Evolutionary conservation across 2,797 vertebrate species (phyloP).

Genomic region (Spondyliosoma cantharus): DNA sequence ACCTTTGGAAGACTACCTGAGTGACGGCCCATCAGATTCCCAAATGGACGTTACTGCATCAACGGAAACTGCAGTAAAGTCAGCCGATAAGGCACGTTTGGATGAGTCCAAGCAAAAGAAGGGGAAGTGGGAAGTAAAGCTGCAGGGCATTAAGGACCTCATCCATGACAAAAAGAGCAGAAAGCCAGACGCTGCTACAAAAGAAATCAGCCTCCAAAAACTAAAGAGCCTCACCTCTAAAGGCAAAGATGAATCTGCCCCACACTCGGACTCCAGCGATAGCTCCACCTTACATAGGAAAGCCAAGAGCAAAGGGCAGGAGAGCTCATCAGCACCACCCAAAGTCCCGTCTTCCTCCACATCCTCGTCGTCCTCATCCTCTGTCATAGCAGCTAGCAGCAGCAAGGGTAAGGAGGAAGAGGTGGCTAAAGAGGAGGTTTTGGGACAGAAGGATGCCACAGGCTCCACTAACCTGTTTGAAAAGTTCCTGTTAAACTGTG

Average conservation of each 20-base stretch:
- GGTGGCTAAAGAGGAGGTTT: constrained; percentile 72
- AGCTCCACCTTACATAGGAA: constrained; percentile 75
- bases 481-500: constrained; percentile 85
- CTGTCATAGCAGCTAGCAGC: constrained; percentile 44
- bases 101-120: constrained; percentile 87
- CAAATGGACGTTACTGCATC: constrained; percentile 64
- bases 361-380: constrained; percentile 67
- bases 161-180: constrained; percentile 80
- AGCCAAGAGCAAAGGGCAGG: constrained; percentile 68
- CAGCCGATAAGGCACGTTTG: constrained; percentile 53
- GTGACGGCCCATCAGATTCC: constrained; percentile 76
- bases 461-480: constrained; percentile 85
- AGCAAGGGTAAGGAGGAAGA: constrained; percentile 75
- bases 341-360: constrained; percentile 74
- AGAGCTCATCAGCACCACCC: constrained; percentile 42
- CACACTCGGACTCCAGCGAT: constrained; percentile 86
- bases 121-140: constrained; percentile 80
- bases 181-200: constrained; percentile 68
- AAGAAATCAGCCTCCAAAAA: constrained; percentile 81
- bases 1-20: constrained; percentile 74
- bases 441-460: constrained; percentile 72
- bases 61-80: constrained; percentile 48
- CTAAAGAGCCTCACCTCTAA: constrained; percentile 78
- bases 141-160: constrained; percentile 82
- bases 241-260: constrained; percentile 85